A percentile compares a stretch with the other conserved stretches of the same genome.
Conservation (phyloP, 2,797 vertebrate species). For the Chrysocyon brachyurus region DNA sequence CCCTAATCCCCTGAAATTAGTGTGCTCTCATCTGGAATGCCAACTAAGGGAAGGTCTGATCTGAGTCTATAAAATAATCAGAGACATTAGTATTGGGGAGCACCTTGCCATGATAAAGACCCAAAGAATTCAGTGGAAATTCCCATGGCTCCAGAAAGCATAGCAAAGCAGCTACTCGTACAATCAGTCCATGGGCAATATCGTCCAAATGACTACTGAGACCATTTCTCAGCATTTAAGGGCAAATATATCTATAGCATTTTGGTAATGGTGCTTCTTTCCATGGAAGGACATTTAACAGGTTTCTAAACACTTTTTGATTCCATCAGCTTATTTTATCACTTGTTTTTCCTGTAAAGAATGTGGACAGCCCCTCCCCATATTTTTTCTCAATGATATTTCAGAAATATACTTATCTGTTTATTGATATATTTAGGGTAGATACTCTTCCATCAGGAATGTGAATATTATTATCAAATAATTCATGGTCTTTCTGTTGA, state of each 20-base stretch:
- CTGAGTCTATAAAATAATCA: neutral
- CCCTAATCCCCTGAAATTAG: neutral
- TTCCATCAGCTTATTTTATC: neutral
- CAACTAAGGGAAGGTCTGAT: neutral
- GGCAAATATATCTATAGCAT: too few species aligned
- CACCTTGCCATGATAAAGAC: neutral
- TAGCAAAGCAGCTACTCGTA: accelerated
- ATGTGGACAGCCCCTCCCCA: neutral
- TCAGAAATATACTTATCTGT: neutral
- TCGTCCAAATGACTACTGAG: too few species aligned
- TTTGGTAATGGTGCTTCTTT: neutral
- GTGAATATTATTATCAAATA: neutral
- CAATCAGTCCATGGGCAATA: neutral
- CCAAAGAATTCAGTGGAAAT: neutral
- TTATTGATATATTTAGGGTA: neutral
- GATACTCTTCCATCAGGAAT: neutral
- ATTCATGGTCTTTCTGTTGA: neutral
- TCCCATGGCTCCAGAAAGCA: accelerated
- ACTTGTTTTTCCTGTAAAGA: neutral
- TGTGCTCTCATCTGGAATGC: neutral
- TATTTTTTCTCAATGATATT: neutral
- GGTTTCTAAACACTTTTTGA: neutral
- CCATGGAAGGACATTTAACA: neutral
- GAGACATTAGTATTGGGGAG: too few species aligned
- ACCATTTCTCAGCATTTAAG: neutral